phyloP scores from a whole-genome alignment of 1,140 invertebrate species.

The Zaprionus kolodkinae region DNA sequence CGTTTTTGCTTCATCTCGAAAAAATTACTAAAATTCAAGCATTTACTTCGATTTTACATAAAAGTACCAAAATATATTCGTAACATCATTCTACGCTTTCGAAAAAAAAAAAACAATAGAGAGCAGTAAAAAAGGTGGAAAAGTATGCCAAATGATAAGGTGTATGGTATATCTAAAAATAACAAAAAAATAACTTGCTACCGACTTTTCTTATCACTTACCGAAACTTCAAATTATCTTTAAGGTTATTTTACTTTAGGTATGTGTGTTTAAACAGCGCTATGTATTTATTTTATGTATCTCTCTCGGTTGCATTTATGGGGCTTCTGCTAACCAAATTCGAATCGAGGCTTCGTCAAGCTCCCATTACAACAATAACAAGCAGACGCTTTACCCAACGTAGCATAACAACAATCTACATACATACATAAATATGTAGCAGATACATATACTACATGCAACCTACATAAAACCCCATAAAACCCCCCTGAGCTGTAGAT shows the following conservation, averaged over 20 bases:
- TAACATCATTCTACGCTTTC: neutral
- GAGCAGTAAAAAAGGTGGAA: neutral
- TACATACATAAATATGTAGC: conserved; percentile 46
- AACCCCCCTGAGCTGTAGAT: neutral
- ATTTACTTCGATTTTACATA: conserved; percentile 54
- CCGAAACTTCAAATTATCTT: neutral
- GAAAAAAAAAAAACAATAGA: neutral
- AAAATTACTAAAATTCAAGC: conserved; percentile 45
- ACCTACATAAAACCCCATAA: neutral
- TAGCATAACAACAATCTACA: conserved; percentile 53
- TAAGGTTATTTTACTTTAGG: neutral
- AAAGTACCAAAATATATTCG: conserved; percentile 6
- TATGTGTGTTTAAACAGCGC: neutral
- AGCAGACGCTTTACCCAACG: conserved; percentile 38
- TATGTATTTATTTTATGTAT: neutral
- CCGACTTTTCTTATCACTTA: neutral
- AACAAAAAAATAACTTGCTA: neutral
- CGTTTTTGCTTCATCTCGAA: conserved; percentile 8
- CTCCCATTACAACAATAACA: conserved; percentile 34
- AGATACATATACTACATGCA: neutral
- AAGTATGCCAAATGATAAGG: neutral
- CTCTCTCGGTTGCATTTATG: conserved; percentile 14
- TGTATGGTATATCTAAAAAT: neutral
- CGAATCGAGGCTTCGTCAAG: conserved; percentile 25
- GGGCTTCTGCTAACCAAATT: conserved; percentile 33